These are phyloP conservation scores for Vidua chalybeata DNA, from an alignment of 2,113 vertebrate species.

Conservation along the genomic window DNA sequence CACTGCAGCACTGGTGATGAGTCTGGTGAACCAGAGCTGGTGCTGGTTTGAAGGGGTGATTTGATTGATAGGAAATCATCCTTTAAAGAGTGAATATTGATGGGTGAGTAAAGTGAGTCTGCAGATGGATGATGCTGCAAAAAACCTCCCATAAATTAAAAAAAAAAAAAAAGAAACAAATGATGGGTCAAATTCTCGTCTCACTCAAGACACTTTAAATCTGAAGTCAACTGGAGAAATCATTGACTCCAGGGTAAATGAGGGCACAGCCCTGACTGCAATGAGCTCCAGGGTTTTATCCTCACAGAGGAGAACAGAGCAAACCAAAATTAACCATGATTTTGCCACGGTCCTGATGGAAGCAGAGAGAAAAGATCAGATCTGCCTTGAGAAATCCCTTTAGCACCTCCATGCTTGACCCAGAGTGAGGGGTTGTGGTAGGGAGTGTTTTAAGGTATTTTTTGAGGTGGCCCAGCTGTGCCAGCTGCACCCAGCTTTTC, in stretches of 20 bases:
- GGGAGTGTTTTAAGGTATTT: neutral
- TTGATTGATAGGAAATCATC: slow-evolving; percentile 10
- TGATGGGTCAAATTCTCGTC: neutral
- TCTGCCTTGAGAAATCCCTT: neutral
- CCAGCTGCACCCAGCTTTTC: no score
- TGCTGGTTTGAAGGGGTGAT: neutral
- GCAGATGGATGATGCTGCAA: neutral
- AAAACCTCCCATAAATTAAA: neutral
- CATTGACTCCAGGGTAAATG: neutral
- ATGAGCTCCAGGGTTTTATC: neutral
- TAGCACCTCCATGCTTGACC: neutral
- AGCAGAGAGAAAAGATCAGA: neutral
- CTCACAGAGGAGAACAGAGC: neutral
- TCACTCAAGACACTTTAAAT: neutral
- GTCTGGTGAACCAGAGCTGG: neutral
- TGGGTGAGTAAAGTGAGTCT: neutral
- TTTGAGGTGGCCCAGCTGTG: neutral
- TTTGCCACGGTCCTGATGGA: neutral
- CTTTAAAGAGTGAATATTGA: slow-evolving; percentile 24
- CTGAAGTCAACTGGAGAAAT: neutral
- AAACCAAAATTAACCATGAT: neutral
- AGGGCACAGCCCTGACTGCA: neutral
- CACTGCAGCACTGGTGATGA: neutral
- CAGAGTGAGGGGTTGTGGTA: no score
- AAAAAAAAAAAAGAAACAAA: neutral